These are phyloP conservation scores for Oithona nana DNA, from an alignment of 2,888 invertebrate genomes.

Conservation along the genomic window DNA sequence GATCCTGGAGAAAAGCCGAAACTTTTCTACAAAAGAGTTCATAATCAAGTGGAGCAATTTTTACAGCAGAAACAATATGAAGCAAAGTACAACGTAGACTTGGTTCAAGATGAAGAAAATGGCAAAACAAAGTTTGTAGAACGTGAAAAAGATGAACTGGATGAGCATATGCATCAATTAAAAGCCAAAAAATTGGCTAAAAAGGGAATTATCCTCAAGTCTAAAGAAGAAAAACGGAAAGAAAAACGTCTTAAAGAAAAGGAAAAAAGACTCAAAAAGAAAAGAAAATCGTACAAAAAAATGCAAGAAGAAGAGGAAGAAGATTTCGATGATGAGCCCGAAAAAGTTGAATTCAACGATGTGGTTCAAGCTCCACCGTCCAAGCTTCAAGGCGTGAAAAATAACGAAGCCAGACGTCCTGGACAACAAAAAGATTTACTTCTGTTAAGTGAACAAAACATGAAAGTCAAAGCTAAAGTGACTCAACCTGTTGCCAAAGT, in stretches of 20 bases:
- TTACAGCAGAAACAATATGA: slow-evolving; percentile 3
- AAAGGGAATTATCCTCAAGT: not conserved
- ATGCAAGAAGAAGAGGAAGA: not conserved
- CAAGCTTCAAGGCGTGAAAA: not conserved
- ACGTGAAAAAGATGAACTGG: slow-evolving; percentile 7
- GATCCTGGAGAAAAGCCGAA: not conserved
- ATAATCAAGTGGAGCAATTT: slow-evolving; percentile 2
- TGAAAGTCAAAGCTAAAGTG: not conserved
- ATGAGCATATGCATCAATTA: not conserved
- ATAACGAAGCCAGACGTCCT: not conserved
- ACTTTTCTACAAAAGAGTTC: not conserved
- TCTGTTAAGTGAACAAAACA: not conserved
- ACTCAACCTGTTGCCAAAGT: not conserved
- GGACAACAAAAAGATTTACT: not conserved
- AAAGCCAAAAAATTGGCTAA: not conserved
- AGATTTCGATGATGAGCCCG: slow-evolving; percentile 2
- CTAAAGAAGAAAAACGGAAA: slow-evolving; percentile 13
- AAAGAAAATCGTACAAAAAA: not conserved
- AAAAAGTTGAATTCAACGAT: slow-evolving; percentile 8
- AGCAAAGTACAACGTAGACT: slow-evolving; percentile 7
- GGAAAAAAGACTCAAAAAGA: slow-evolving; percentile 9
- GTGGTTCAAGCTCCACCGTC: slow-evolving; percentile 6
- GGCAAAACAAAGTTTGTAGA: slow-evolving; percentile 1
- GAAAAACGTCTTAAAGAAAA: not conserved
- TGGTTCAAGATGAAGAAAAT: not conserved